These are phyloP conservation scores for Pagrus major DNA, from an alignment of 2,113 vertebrate genomes.

Conservation along the genomic window DNA sequence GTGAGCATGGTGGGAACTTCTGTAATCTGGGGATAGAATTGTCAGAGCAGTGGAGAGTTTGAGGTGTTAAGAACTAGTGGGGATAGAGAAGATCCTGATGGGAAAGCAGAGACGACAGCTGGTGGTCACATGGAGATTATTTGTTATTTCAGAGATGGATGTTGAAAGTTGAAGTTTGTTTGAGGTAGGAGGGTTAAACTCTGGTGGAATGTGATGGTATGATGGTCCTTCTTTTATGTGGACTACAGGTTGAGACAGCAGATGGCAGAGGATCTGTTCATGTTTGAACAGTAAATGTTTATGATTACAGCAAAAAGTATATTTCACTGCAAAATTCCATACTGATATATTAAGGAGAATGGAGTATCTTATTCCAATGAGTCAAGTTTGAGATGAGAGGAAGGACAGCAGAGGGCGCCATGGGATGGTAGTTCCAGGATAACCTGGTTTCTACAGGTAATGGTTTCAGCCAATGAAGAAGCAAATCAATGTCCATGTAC, in stretches of 20 bases:
- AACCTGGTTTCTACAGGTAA: constrained; percentile 60
- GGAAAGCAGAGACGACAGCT: constrained; percentile 78
- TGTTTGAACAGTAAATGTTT: constrained; percentile 68
- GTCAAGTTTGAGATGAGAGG: constrained; percentile 69
- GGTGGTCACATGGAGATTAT: constrained; percentile 75
- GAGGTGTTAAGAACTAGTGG: constrained; percentile 75
- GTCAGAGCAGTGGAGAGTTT: constrained; percentile 87
- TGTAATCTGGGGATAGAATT: constrained; percentile 94
- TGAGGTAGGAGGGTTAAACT: constrained; percentile 73
- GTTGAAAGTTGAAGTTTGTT: constrained; percentile 72
- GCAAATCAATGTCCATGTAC: constrained; percentile 64
- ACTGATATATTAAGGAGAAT: constrained; percentile 60
- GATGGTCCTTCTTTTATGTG: constrained; percentile 69
- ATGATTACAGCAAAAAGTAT: constrained; percentile 61
- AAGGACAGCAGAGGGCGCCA: constrained; percentile 74
- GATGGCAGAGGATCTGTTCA: constrained; percentile 72
- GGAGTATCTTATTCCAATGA: constrained; percentile 66
- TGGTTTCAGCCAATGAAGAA: constrained; percentile 73
- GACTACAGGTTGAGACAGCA: constrained; percentile 67
- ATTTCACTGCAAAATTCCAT: constrained; percentile 55
- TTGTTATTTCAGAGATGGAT: constrained; percentile 80
- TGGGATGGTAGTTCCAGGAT: constrained; percentile 74
- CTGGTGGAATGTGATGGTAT: constrained; percentile 83
- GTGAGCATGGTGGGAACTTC: constrained; percentile 90
- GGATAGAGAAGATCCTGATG: constrained; percentile 80